Evolutionary conservation across 2,888 invertebrate species (phyloP).

Genomic region (Gari tellinella): DNA sequence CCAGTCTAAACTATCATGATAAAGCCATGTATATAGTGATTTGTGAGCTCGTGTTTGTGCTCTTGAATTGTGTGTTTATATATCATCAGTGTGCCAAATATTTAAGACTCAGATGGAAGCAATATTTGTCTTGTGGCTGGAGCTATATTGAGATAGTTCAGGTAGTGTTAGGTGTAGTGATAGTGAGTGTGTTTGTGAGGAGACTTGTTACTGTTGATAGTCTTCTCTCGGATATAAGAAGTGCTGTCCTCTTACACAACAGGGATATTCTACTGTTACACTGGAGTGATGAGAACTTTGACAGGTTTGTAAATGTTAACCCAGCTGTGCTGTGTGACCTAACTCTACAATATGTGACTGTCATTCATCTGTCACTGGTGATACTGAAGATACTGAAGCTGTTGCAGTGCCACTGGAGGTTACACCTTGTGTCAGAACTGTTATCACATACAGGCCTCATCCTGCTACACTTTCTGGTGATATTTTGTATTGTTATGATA

Average conservation of each 20-base stretch:
- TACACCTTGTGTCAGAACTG: no score
- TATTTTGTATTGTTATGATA: no score
- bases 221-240: conserved; percentile 47
- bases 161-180: conserved; percentile 56
- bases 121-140: conserved; percentile 67
- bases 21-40: conserved; percentile 54
- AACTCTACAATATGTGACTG: conserved; percentile 62
- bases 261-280: no score
- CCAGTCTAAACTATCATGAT: conserved; percentile 64
- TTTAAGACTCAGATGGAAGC: conserved; percentile 30
- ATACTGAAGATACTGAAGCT: conserved; percentile 67
- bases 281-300: conserved; percentile 20
- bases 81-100: conserved; percentile 60
- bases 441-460: no score
- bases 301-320: conserved; percentile 66
- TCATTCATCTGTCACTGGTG: conserved; percentile 58
- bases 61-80: conserved; percentile 58
- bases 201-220: conserved; percentile 49
- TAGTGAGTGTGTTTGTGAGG: conserved; percentile 65
- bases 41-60: conserved; percentile 63
- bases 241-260: no score
- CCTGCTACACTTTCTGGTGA: no score
- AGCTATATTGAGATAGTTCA: conserved; percentile 64
- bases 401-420: conserved; percentile 41
- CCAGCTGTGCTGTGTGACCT: conserved; percentile 63